Evolutionary conservation across 2,113 vertebrate genomes (phyloP), one percentile per base, ranked within the genome.

Genomic region (Ptilorrhoa leucosticta): DNA sequence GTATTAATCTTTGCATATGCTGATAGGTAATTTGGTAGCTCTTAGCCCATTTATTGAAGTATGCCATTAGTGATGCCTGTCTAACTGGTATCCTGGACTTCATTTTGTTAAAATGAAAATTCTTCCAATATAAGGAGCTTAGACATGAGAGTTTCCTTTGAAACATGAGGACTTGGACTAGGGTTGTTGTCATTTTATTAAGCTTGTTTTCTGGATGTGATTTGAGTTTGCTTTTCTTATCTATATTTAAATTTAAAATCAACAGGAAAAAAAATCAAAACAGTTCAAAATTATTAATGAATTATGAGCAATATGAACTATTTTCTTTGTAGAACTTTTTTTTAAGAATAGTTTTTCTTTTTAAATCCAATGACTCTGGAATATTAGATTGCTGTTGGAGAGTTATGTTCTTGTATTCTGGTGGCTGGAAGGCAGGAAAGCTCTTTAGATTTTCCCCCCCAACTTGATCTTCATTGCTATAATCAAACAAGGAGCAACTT

Each of bases 101-200:
- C 16, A 19, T 65, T 91, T 68, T 87, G 13, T 81, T 87, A 70
- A 80, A 79, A 69, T 81, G 26, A 83, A 65, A 92, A 53, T 87
- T 71, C 19, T 30, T 88, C 4, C 30, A 39, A 5, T 63, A 21
- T 42, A 54, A 75, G 37, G 18, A 85, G 30, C 35, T 90, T 88
- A 93, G 53, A 28, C 11, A 2, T 18, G 47, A 75, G 16, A 50
- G 26, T 44, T 92, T 50, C 33, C 23, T 90, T 90, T 94, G 60
- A 69, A 87, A 68, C 3, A 12, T 6, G 28, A 65, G 31, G 51
- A 15, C 19, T 68, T 88, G 58, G 33, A 10, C 48, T 60, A 48
- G 31, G 27, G 19, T 11, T 71, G 15, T 63, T 5, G 2, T 65
- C 4, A 21, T 85, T 88, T 80, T 83, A 28, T 48, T 53, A 86